Evolutionary conservation across 2,113 vertebrate species (phyloP).

Genomic region (Bufo gargarizans): DNA sequence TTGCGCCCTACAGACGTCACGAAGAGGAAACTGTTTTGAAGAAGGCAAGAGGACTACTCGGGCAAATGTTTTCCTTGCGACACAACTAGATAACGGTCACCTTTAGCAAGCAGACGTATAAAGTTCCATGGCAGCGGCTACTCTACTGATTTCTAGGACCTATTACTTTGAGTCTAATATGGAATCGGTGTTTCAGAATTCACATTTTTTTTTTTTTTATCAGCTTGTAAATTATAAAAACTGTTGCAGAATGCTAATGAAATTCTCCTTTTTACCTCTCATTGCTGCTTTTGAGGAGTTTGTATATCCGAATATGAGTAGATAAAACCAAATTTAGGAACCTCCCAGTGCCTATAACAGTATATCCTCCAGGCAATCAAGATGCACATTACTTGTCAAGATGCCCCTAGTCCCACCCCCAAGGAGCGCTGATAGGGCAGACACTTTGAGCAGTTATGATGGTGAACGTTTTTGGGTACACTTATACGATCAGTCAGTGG

Average conservation of each 20-base stretch:
- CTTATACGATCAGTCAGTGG: background rate
- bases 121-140: background rate
- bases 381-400: background rate
- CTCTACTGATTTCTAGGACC: background rate
- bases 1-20: background rate
- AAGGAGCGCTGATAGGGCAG: background rate
- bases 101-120: background rate
- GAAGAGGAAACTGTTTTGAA: background rate
- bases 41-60: background rate
- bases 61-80: background rate
- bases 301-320: background rate
- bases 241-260: background rate
- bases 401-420: background rate
- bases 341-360: slow-evolving; percentile 24
- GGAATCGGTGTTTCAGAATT: background rate
- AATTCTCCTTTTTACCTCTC: slow-evolving; percentile 2
- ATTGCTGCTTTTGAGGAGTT: background rate
- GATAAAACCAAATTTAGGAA: background rate
- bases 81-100: background rate
- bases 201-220: background rate
- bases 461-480: background rate
- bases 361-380: slow-evolving; percentile 1
- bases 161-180: background rate
- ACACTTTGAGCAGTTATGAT: background rate
- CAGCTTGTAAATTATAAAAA: background rate